Conservation (phyloP, 2,888 invertebrate genomes). For the Belgica antarctica region DNA sequence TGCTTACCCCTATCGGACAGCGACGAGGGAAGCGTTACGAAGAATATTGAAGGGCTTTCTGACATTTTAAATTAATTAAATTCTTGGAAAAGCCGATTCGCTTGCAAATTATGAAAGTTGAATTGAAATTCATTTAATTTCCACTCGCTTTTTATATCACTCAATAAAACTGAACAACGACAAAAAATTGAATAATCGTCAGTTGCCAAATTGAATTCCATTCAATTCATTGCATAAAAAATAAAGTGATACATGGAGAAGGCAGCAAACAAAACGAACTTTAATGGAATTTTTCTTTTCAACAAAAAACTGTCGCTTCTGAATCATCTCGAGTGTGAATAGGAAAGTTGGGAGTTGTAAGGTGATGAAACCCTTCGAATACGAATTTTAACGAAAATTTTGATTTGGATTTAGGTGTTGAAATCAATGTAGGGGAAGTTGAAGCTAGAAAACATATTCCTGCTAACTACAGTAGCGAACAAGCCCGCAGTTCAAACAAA, state of each 20-base stretch:
- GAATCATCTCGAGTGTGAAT: conserved; percentile 7
- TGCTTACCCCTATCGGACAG: conserved; percentile 3
- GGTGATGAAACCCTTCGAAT: no score
- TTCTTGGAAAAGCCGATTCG: not conserved
- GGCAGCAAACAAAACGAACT: not conserved
- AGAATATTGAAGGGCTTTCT: no score
- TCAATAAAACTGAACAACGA: not conserved
- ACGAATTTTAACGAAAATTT: not conserved
- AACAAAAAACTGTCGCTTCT: conserved; percentile 4
- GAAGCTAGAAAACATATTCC: no score
- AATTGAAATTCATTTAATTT: conserved; percentile 12
- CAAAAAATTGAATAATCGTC: conserved; percentile 38
- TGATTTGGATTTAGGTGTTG: no score
- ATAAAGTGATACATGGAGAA: conserved; percentile 5
- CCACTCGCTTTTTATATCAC: not conserved
- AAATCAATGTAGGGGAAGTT: no score
- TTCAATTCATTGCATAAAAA: conserved; percentile 19
- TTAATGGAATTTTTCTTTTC: conserved; percentile 11
- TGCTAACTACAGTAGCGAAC: no score
- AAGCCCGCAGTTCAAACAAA: no score
- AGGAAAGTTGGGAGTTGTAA: conserved; percentile 9
- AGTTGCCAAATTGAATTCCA: conserved; percentile 30
- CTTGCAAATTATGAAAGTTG: conserved; percentile 6
- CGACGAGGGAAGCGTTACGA: not conserved
- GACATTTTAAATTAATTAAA: conserved; percentile 31